Evolutionary conservation across 2,797 vertebrate species (phyloP), one percentile per base, ranked within the genome.

Genomic region (Paedocypris micromegethes): DNA sequence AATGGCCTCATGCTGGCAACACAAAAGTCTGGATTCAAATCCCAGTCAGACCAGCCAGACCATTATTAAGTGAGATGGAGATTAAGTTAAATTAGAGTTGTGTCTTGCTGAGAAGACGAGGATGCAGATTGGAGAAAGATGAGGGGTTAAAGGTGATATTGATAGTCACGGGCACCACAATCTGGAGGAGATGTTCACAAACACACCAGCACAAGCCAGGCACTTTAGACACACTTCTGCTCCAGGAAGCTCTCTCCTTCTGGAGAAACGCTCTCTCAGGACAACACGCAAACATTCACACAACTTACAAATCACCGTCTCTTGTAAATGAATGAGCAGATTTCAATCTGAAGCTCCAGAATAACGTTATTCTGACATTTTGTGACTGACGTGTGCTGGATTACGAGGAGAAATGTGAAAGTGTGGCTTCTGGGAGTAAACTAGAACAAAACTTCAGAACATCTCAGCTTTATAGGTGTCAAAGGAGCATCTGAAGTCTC

Each of bases 191-290:
- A 89, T 90, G 89, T 88, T 83, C 90, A 80, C 84, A 90, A 88
- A 87, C 82, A 85, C 85, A 84, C 83, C 87, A 70, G 71, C 6
- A 77, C 6, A 61, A 86, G 77, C 54, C 75, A 77, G 77, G 83
- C 83, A 77, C 86, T 78, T 88, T 86, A 86, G 87, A 88, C 85
- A 86, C 84, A 78, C 83, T 83, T 82, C 75, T 55, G 59, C 65
- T 72, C 90, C 91, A 92, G 90, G 91, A 92, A 92, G 92, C 90
- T 89, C 86, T 90, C 88, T 88, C 88, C 87, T 91, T 88, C 86
- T 84, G 71, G 82, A 87, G 86, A 88, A 88, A 90, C 91, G 90
- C 88, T 87, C 87, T 88, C 84, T 83, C 69, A 74, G 66, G 70
- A 59, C 73, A 66, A 87, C 88, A 88, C 40, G 55, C 62, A 66